A percentile compares a stretch with the other conserved stretches of the same genome.
Evolutionary conservation across 2,888 invertebrate genomes (phyloP).

Genomic region (Nemotelus nigrinus): DNA sequence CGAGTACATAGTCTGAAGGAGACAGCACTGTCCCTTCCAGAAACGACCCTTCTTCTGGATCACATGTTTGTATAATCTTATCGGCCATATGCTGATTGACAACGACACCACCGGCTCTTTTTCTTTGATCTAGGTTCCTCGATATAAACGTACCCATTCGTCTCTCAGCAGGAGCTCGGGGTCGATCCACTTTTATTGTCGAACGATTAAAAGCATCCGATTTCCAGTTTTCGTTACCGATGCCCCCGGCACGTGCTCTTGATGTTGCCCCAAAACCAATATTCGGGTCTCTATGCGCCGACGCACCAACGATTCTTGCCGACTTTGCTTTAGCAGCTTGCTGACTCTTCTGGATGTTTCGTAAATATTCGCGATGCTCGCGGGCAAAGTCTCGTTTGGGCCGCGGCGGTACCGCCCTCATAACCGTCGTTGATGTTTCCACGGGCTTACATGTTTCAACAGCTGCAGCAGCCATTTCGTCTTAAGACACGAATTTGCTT

Average conservation of each 20-base stretch:
- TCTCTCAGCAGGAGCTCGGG: neutral
- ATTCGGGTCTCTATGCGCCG: neutral
- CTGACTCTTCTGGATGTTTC: conserved; percentile 19
- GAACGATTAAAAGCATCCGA: conserved; percentile 6
- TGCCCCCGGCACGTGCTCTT: neutral
- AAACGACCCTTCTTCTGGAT: conserved; percentile 30
- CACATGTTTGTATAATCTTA: conserved; percentile 28
- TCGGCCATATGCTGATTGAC: neutral
- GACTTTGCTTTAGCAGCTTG: conserved; percentile 10
- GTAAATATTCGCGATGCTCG: conserved; percentile 27
- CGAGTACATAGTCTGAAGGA: conserved; percentile 36
- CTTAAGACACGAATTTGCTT: neutral
- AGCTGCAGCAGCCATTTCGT: conserved; percentile 18
- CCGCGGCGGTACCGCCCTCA: neutral
- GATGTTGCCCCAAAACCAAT: neutral
- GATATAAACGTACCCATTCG: conserved; percentile 2
- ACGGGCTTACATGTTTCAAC: conserved; percentile 14
- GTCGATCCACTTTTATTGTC: conserved; percentile 1
- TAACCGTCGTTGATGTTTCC: neutral
- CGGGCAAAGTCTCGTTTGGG: conserved; percentile 30
- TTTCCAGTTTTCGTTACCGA: neutral
- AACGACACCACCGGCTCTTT: neutral
- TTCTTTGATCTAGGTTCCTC: neutral
- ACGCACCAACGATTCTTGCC: neutral
- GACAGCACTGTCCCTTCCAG: conserved; percentile 36